phyloP scores from a whole-genome alignment of 2,888 invertebrate species.

The Muschampia plurimacula region DNA sequence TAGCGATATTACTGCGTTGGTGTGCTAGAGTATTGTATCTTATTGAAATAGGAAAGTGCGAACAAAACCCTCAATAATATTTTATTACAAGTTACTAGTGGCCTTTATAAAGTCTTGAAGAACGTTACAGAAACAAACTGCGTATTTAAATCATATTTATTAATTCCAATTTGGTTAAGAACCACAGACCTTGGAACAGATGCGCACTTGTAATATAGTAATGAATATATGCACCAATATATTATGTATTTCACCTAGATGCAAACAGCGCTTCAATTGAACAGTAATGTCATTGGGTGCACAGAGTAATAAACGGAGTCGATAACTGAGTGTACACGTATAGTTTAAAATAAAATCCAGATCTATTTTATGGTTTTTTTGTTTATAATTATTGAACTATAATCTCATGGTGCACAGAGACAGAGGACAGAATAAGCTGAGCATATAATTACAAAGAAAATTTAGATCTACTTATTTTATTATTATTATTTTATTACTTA shows the following conservation, averaged over 20 bases:
- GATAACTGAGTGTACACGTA: background rate
- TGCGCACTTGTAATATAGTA: slow-evolving; percentile 48
- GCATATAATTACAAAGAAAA: too few relatives aligned
- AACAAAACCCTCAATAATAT: background rate
- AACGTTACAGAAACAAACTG: slow-evolving; percentile 7
- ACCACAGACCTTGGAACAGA: slow-evolving; percentile 27
- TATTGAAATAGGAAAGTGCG: too few relatives aligned
- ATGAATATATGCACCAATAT: slow-evolving; percentile 53
- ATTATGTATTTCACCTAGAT: slow-evolving; percentile 55
- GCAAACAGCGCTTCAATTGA: slow-evolving; percentile 54
- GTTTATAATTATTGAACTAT: too few relatives aligned
- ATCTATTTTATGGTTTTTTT: too few relatives aligned
- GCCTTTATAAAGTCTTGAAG: background rate
- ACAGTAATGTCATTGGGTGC: slow-evolving; percentile 49
- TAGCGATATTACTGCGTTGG: too few relatives aligned
- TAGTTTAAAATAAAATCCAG: background rate
- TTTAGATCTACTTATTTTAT: too few relatives aligned
- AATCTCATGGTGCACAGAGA: too few relatives aligned
- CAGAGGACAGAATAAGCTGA: too few relatives aligned
- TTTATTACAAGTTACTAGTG: background rate
- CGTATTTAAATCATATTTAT: slow-evolving; percentile 32
- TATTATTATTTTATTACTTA: too few relatives aligned
- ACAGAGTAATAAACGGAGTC: slow-evolving; percentile 45
- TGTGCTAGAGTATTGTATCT: too few relatives aligned
- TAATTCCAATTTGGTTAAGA: slow-evolving; percentile 24